phyloP scores from a whole-genome alignment of 2,113 vertebrate genomes.

The Tragulus kanchil region DNA sequence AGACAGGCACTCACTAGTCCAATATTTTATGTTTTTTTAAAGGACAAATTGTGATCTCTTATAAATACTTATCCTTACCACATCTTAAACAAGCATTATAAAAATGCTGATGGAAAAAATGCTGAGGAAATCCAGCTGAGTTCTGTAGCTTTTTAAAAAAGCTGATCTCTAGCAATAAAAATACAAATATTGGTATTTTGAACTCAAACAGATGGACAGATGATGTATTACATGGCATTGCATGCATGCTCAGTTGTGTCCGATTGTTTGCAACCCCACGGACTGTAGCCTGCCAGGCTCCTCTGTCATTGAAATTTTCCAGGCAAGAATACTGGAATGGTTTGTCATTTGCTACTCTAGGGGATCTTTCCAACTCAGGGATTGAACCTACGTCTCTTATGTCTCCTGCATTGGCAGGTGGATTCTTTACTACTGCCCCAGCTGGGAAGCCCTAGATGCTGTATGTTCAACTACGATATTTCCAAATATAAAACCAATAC shows the following conservation, averaged over 20 bases:
- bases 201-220: neutral
- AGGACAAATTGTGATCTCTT: conserved; percentile 39
- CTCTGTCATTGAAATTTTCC: neutral
- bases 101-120: conserved; percentile 37
- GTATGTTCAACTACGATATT: conserved; percentile 4
- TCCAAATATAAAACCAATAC: conserved; percentile 46
- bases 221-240: neutral
- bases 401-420: neutral
- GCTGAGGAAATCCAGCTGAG: conserved; percentile 51
- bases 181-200: conserved; percentile 40
- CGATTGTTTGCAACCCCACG: neutral
- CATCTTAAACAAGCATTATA: neutral
- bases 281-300: neutral
- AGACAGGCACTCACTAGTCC: neutral
- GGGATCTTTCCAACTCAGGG: neutral
- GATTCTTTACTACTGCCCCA: neutral
- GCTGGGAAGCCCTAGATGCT: neutral
- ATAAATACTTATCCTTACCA: conserved; percentile 56
- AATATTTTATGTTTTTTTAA: conserved; percentile 53
- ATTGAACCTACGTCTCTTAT: neutral
- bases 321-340: neutral
- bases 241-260: neutral
- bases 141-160: conserved; percentile 47
- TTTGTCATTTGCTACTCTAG: neutral
- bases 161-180: neutral